Percentiles rank a stretch among this genome's conserved stretches.
These are phyloP conservation scores for Euura saliciscinereae DNA, from an alignment of 1,140 invertebrate species.

Conservation along the genomic window DNA sequence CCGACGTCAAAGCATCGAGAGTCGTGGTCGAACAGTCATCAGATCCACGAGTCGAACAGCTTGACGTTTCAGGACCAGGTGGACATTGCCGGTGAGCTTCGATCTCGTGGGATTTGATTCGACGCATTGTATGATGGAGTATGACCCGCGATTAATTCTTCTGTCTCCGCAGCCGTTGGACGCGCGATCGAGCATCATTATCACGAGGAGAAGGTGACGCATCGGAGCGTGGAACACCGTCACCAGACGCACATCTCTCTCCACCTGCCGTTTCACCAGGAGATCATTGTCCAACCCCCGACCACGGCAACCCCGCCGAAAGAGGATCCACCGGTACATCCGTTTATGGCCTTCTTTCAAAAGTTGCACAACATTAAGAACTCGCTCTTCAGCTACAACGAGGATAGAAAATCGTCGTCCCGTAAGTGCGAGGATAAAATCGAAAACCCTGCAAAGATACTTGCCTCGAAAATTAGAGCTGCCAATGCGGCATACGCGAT, in stretches of 20 bases:
- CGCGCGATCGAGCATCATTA: not conserved
- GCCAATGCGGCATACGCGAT: not conserved
- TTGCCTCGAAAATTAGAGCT: not conserved
- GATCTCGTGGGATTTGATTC: not conserved
- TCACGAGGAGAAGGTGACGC: not conserved
- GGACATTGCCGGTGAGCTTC: not conserved
- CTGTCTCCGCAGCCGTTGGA: not conserved
- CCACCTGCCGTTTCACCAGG: constrained; percentile 40
- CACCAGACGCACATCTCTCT: not conserved
- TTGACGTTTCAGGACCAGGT: not conserved
- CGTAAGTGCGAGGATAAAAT: constrained; percentile 19
- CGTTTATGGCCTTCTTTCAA: constrained; percentile 36
- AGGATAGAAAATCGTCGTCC: constrained; percentile 8
- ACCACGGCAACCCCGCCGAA: constrained; percentile 28
- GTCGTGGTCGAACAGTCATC: constrained; percentile 13
- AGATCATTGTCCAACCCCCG: constrained; percentile 40
- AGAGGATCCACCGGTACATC: constrained; percentile 26
- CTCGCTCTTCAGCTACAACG: constrained; percentile 26
- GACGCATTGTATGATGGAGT: too few relatives aligned
- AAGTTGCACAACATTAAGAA: constrained; percentile 40
- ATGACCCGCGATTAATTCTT: too few relatives aligned
- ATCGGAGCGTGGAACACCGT: not conserved
- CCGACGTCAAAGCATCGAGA: constrained; percentile 16
- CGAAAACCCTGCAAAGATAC: not conserved
- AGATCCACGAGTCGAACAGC: not conserved